These are phyloP conservation scores for Drosophila dives DNA, from an alignment of 2,888 invertebrate genomes.

Conservation along the genomic window DNA sequence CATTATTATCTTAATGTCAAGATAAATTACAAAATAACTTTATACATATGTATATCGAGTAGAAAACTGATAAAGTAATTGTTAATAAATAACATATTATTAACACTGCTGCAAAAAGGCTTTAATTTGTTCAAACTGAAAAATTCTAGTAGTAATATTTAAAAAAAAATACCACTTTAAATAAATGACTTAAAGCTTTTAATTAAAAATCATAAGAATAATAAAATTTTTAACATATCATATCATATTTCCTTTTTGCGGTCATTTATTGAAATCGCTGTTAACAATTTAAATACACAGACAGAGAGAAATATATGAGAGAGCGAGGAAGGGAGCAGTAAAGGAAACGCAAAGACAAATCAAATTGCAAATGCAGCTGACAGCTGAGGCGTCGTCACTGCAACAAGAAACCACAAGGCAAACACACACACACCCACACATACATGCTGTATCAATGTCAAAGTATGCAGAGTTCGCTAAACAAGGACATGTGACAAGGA, in stretches of 20 bases:
- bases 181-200: background rate
- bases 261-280: slow-evolving; percentile 22
- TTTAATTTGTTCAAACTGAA: background rate
- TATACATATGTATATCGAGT: background rate
- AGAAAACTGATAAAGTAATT: background rate
- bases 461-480: slow-evolving; percentile 59
- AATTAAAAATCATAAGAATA: background rate
- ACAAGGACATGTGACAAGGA: slow-evolving; percentile 64
- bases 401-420: slow-evolving; percentile 48
- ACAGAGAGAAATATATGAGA: background rate
- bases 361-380: slow-evolving; percentile 56
- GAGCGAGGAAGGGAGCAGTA: no score
- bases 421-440: slow-evolving; percentile 16
- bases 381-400: slow-evolving; percentile 52
- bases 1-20: no score
- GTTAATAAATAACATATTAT: background rate
- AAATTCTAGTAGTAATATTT: background rate
- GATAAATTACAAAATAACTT: no score
- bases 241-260: slow-evolving; percentile 9
- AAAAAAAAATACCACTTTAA: background rate
- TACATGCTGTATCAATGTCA: slow-evolving; percentile 71
- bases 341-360: slow-evolving; percentile 16
- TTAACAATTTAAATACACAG: slow-evolving; percentile 50
- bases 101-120: background rate
- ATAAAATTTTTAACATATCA: no score